A percentile compares a stretch with the other conserved stretches of the same genome.
Evolutionary conservation across 23 tunicate species (phyloP).

Genomic region (Trididemnum clinides): DNA sequence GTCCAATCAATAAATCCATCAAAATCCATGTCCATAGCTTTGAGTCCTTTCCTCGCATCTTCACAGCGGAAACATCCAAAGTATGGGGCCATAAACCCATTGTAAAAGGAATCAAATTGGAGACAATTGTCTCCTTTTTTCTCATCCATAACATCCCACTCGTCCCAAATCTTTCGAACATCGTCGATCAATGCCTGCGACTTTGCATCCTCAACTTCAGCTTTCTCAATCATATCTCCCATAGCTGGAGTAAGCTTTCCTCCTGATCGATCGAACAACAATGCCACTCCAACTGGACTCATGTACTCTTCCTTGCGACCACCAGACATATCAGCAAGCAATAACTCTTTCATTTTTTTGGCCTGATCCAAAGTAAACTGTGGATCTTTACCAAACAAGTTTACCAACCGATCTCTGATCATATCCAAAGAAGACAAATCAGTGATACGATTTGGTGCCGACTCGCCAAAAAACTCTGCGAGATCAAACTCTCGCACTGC

Average conservation of each 20-base stretch:
- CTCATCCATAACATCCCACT: conserved; percentile 18
- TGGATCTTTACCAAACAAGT: conserved; percentile 9
- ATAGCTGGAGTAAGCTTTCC: conserved; percentile 12
- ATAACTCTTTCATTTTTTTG: conserved; percentile 15
- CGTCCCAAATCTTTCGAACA: conserved; percentile 22
- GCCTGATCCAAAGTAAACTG: background rate
- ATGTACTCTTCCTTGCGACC: conserved; percentile 35
- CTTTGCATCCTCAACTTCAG: background rate
- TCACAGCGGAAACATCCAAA: conserved; percentile 25
- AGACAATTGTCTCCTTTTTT: background rate
- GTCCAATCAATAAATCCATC: conserved; percentile 28
- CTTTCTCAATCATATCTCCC: conserved; percentile 25
- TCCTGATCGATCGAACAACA: conserved; percentile 35
- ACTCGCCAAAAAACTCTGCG: conserved; percentile 13
- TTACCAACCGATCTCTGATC: background rate
- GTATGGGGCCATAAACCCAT: conserved; percentile 32
- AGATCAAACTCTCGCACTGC: conserved; percentile 19
- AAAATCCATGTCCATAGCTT: conserved; percentile 4
- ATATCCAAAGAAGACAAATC: conserved; percentile 9
- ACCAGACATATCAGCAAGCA: background rate
- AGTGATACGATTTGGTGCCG: conserved; percentile 14
- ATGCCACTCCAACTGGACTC: conserved; percentile 28
- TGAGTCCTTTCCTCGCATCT: conserved; percentile 19
- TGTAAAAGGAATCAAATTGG: conserved; percentile 16
- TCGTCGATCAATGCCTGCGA: background rate